phyloP scores from a whole-genome alignment of 92 coral and sea anemone genomes.

The Virgularia gustaviana region DNA sequence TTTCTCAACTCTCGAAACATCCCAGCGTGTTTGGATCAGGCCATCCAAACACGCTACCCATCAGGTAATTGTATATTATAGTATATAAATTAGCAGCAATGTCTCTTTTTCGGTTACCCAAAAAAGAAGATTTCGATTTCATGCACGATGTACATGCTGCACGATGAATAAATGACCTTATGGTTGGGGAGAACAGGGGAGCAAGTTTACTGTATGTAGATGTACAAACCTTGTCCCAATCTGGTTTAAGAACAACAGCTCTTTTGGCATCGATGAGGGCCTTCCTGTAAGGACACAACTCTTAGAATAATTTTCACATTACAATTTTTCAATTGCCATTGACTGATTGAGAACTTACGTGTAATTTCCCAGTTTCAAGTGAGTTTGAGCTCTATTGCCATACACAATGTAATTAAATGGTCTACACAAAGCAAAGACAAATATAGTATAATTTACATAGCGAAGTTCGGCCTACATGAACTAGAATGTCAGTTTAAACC shows the following conservation, averaged over 20 bases:
- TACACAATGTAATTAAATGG: slow-evolving; percentile 75
- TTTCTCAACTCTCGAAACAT: too few relatives aligned
- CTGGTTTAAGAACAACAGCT: slow-evolving; percentile 77
- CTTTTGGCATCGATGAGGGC: slow-evolving; percentile 89
- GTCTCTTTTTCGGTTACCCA: too few relatives aligned
- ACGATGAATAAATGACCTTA: background rate
- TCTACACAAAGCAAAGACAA: slow-evolving; percentile 43
- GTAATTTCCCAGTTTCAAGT: slow-evolving; percentile 59
- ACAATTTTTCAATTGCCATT: background rate
- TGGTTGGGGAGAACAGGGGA: background rate
- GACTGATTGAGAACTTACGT: slow-evolving; percentile 34
- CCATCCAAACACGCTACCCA: too few relatives aligned
- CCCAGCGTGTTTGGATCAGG: too few relatives aligned
- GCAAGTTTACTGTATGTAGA: background rate
- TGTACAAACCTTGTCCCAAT: slow-evolving; percentile 77
- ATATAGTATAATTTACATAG: background rate
- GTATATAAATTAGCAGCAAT: too few relatives aligned
- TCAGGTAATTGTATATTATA: too few relatives aligned
- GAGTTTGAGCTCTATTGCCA: slow-evolving; percentile 93
- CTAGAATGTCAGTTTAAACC: too few relatives aligned
- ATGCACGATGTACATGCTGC: background rate
- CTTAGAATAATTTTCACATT: background rate
- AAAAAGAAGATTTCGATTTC: background rate
- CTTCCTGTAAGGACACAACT: slow-evolving; percentile 37
- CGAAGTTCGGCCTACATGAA: too few relatives aligned